Base-by-base conservation (phyloP, 1,140 invertebrate species). In the Apis florea region DNA sequence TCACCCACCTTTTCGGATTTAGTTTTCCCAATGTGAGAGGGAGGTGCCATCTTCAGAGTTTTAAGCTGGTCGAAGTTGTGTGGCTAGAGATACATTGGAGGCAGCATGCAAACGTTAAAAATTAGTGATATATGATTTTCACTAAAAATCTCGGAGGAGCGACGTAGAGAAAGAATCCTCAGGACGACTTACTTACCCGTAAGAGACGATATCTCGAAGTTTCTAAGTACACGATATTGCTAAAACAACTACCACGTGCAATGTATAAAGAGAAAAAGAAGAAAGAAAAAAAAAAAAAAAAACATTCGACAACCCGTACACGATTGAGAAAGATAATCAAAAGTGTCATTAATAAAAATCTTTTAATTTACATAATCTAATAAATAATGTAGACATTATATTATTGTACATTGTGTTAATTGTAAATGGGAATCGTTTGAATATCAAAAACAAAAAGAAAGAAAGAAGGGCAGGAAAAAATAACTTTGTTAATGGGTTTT, bases 1-100 rank as follows among this genome's bases (percentile, higher is more conserved):
- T 66, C 87, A 94, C 93, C 94, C 95, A 97, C 97, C 97, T 98
- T 97, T 89, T 96, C 96, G 12, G 97, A 97, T 94, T 97, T 97
- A 89, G 95, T 97, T 95, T 96, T 97, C 92, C 95, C 95, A 92
- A 96, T 92, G 95, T 97, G 95, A 88, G 97, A 97, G 40, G 97
- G 97, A 86, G 96, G 96, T 72, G 96, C 97, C 94, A 96, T 96
- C 91, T 97, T 95, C 81, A 97, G 94, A 88, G 95, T 95, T 91
- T 96, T 95, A 94, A 97, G 95, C 90, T 96, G 95, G 91, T 96
- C 95, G 93, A 97, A 95, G 94, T 97, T 97, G 83, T 95, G 91
- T 90, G 96, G 96, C 96, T 97, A 94, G 87, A 90, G 84, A 77
- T 90, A 90, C 76, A 91, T 92, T 91, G 89, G 87, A 88, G 88